Evolutionary conservation across 2,113 vertebrate species (phyloP).

Genomic region (Calypte anna): DNA sequence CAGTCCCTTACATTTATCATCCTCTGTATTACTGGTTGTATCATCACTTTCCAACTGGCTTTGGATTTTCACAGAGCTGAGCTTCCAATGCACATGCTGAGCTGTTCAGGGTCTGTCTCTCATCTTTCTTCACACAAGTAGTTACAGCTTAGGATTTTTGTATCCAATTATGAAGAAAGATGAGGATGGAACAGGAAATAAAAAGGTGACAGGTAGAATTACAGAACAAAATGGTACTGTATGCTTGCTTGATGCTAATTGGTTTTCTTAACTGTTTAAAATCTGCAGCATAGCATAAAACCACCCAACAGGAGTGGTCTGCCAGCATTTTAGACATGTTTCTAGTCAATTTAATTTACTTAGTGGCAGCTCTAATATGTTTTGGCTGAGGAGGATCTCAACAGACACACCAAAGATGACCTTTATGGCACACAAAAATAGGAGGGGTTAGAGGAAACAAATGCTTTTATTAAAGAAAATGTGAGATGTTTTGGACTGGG

Average conservation of each 20-base stretch:
- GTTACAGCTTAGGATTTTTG: slow-evolving; percentile 23
- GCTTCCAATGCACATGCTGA: neutral
- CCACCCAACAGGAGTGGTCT: neutral
- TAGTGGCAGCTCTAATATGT: neutral
- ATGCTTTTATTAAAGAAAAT: neutral
- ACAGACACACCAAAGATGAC: neutral
- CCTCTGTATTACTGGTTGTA: neutral
- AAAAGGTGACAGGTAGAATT: slow-evolving; percentile 35
- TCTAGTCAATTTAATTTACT: neutral
- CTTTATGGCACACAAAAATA: neutral
- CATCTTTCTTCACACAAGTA: neutral
- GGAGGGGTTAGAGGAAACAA: neutral
- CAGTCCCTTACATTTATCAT: neutral
- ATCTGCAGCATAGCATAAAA: neutral
- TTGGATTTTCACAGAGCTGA: neutral
- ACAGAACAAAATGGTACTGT: slow-evolving; percentile 1
- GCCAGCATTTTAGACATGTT: neutral
- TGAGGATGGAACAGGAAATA: slow-evolving; percentile 39
- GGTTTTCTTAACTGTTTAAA: slow-evolving; percentile 34
- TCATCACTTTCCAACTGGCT: slow-evolving; percentile 7
- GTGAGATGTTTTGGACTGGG: neutral
- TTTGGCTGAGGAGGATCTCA: neutral
- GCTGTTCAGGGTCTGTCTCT: neutral
- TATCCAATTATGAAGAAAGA: slow-evolving; percentile 51
- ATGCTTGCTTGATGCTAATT: neutral